phyloP scores from a whole-genome alignment of 2,888 invertebrate species.

The Suillia variegata region DNA sequence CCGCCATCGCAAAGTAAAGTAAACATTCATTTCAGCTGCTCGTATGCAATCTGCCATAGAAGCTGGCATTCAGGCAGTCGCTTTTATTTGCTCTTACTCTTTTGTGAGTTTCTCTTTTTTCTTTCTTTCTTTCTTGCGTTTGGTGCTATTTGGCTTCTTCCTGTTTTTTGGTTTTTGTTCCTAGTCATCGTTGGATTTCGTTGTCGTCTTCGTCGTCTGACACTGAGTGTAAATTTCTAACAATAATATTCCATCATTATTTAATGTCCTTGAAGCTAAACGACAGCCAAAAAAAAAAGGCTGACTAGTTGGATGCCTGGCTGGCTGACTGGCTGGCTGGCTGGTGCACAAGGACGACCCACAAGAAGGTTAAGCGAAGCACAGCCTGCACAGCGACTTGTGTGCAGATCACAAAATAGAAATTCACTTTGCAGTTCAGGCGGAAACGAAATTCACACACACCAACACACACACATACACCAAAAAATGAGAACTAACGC shows the following conservation, averaged over 20 bases:
- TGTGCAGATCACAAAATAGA: neutral
- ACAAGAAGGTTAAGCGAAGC: neutral
- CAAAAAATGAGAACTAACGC: neutral
- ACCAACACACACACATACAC: too few relatives aligned
- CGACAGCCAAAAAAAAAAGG: neutral
- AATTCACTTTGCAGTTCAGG: constrained; percentile 5
- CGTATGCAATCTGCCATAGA: neutral
- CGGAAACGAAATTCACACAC: too few relatives aligned
- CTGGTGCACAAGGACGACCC: too few relatives aligned
- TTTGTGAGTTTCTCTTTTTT: neutral
- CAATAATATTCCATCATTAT: constrained; percentile 17
- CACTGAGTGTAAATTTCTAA: constrained; percentile 10
- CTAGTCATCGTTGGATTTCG: too few relatives aligned
- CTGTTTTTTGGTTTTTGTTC: too few relatives aligned
- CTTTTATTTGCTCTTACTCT: neutral
- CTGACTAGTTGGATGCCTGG: too few relatives aligned
- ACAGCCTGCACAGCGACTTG: neutral
- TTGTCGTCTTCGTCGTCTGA: too few relatives aligned
- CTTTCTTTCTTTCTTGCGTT: constrained; percentile 3
- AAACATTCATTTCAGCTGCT: neutral
- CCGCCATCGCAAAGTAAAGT: neutral
- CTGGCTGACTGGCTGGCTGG: too few relatives aligned
- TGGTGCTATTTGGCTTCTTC: too few relatives aligned
- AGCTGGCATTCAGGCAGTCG: neutral
- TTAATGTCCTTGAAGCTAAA: constrained; percentile 21